Conservation (phyloP, 1,140 invertebrate species). For the Planococcus citri region DNA sequence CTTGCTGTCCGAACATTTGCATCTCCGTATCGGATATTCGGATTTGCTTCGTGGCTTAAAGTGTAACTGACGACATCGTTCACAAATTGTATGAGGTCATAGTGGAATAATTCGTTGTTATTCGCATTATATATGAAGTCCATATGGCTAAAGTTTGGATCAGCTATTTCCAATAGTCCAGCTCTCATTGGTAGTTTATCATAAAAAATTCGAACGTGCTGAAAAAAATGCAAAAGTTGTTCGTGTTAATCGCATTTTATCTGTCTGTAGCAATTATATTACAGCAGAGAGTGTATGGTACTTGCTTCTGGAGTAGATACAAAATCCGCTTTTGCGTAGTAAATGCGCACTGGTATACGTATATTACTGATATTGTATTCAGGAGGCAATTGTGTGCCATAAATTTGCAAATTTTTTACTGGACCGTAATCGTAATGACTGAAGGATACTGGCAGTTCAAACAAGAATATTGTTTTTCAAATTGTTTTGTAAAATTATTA, state of each 20-base stretch:
- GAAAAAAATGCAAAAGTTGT: too few relatives aligned
- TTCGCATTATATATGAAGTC: constrained; percentile 46
- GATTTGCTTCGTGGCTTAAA: too few relatives aligned
- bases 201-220: too few relatives aligned
- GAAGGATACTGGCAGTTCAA: too few relatives aligned
- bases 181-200: too few relatives aligned
- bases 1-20: too few relatives aligned
- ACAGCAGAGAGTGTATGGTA: too few relatives aligned
- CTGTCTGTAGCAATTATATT: too few relatives aligned
- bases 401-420: neutral
- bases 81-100: constrained; percentile 42
- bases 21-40: too few relatives aligned
- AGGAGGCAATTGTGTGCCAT: neutral
- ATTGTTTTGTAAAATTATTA: too few relatives aligned
- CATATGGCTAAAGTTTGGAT: constrained; percentile 47
- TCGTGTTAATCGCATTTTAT: too few relatives aligned
- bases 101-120: constrained; percentile 42
- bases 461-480: too few relatives aligned
- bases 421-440: neutral
- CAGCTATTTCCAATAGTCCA: constrained; percentile 38
- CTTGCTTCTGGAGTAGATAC: neutral
- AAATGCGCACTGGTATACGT: neutral
- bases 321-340: neutral
- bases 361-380: neutral
- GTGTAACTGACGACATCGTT: neutral